Evolutionary conservation across 2,888 invertebrate genomes (phyloP).

Genomic region (Hemaris fuciformis): DNA sequence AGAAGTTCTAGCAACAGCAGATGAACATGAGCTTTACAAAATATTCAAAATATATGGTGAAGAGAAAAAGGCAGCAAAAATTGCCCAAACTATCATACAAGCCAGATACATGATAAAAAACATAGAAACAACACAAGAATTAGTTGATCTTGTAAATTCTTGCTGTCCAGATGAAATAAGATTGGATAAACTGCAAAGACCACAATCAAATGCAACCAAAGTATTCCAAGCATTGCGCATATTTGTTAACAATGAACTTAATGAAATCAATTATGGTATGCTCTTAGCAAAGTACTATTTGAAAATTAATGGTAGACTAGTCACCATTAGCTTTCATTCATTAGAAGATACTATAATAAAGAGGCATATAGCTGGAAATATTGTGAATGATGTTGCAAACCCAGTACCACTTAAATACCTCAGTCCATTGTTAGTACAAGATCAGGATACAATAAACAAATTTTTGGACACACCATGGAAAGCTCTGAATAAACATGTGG

Average conservation of each 20-base stretch:
- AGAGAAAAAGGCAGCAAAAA: constrained; percentile 92
- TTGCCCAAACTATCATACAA: constrained; percentile 93
- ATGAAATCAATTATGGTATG: constrained; percentile 95
- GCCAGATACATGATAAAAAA: constrained; percentile 88
- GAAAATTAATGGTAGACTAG: constrained; percentile 88
- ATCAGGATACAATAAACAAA: constrained; percentile 81
- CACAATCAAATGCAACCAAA: constrained; percentile 92
- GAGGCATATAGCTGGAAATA: constrained; percentile 90
- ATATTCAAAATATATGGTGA: constrained; percentile 96
- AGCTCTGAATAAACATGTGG: constrained; percentile 89
- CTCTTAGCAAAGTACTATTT: constrained; percentile 88
- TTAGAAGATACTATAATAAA: constrained; percentile 97
- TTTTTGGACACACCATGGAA: constrained; percentile 87
- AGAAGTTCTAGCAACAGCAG: constrained; percentile 90
- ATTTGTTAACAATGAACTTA: constrained; percentile 97
- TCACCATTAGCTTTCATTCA: constrained; percentile 95
- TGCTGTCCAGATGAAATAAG: constrained; percentile 81
- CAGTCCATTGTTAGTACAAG: constrained; percentile 82
- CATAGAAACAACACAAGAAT: constrained; percentile 90
- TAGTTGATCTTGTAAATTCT: constrained; percentile 87
- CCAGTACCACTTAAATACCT: constrained; percentile 87
- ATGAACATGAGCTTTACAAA: constrained; percentile 88
- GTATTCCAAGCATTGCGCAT: constrained; percentile 96
- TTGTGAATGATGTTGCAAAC: constrained; percentile 87
- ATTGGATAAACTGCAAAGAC: constrained; percentile 87